Evolutionary conservation across 2,113 vertebrate genomes (phyloP).

Genomic region (Tympanuchus pallidicinctus): DNA sequence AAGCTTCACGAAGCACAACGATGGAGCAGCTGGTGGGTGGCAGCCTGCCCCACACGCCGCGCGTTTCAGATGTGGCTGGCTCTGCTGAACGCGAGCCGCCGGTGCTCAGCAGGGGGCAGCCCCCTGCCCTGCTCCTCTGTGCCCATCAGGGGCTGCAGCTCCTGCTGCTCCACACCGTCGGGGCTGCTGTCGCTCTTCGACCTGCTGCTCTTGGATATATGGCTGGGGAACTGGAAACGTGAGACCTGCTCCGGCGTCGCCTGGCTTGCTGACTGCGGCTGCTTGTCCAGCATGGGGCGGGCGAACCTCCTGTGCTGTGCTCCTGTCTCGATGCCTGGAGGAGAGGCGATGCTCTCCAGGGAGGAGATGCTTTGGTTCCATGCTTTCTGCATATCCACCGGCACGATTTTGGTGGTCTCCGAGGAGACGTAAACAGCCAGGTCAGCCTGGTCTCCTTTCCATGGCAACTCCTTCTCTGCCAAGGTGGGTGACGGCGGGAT

Average conservation of each 20-base stretch:
- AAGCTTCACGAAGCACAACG: background rate
- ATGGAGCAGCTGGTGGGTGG: accelerated
- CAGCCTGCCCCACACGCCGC: background rate
- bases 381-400: constrained; percentile 91
- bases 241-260: constrained; percentile 55
- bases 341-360: constrained; percentile 92
- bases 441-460: constrained; percentile 88
- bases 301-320: constrained; percentile 71
- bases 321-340: constrained; percentile 75
- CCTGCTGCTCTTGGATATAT: constrained; percentile 65
- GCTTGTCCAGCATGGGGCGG: constrained; percentile 74
- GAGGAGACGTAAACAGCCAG: constrained; percentile 90
- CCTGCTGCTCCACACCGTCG: constrained; percentile 75
- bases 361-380: constrained; percentile 99
- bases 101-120: constrained; percentile 45
- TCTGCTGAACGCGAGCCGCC: constrained; percentile 80
- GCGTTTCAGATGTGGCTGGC: constrained; percentile 78
- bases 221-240: constrained; percentile 82
- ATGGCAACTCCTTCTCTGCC: constrained; percentile 88
- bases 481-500: constrained; percentile 81
- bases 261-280: constrained; percentile 59
- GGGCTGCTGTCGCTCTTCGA: constrained; percentile 78
- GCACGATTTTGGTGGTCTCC: constrained; percentile 96
- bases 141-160: constrained; percentile 90
- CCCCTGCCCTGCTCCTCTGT: constrained; percentile 71